These are phyloP conservation scores for Bembecia ichneumoniformis DNA, from an alignment of 2,888 invertebrate genomes.

Conservation along the genomic window DNA sequence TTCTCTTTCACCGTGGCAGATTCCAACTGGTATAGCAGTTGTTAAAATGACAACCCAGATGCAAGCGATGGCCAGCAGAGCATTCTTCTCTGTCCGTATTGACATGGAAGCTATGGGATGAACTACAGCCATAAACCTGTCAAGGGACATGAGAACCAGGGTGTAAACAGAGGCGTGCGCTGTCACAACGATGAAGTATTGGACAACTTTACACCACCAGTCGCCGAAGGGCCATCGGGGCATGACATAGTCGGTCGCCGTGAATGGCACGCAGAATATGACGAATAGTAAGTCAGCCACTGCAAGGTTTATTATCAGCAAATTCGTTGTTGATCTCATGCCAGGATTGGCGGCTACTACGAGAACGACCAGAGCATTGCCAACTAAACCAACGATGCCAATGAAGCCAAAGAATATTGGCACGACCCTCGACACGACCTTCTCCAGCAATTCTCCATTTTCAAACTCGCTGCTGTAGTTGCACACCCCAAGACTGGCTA, in stretches of 20 bases:
- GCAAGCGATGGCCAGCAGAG: constrained; percentile 81
- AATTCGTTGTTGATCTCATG: constrained; percentile 94
- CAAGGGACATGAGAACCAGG: constrained; percentile 92
- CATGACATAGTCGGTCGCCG: constrained; percentile 90
- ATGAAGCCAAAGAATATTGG: constrained; percentile 89
- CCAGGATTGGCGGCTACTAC: constrained; percentile 91
- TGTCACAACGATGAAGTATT: constrained; percentile 92
- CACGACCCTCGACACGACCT: constrained; percentile 79
- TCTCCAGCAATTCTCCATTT: constrained; percentile 71
- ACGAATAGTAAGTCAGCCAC: constrained; percentile 93
- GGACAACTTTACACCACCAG: constrained; percentile 90
- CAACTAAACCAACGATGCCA: constrained; percentile 88
- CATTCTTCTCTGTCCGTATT: constrained; percentile 85
- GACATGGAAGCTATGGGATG: constrained; percentile 92
- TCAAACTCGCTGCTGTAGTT: constrained; percentile 53
- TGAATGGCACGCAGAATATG: constrained; percentile 94
- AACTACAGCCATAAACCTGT: constrained; percentile 93
- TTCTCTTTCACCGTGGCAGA: constrained; percentile 82
- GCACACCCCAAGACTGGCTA: constrained; percentile 39
- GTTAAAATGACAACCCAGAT: constrained; percentile 87
- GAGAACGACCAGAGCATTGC: constrained; percentile 89
- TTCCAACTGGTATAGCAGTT: constrained; percentile 82
- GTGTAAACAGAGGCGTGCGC: constrained; percentile 96
- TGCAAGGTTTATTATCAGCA: constrained; percentile 91
- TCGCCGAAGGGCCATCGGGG: constrained; percentile 93